Conservation (phyloP, 2,113 vertebrate species). For the Gambusia holbrooki region DNA sequence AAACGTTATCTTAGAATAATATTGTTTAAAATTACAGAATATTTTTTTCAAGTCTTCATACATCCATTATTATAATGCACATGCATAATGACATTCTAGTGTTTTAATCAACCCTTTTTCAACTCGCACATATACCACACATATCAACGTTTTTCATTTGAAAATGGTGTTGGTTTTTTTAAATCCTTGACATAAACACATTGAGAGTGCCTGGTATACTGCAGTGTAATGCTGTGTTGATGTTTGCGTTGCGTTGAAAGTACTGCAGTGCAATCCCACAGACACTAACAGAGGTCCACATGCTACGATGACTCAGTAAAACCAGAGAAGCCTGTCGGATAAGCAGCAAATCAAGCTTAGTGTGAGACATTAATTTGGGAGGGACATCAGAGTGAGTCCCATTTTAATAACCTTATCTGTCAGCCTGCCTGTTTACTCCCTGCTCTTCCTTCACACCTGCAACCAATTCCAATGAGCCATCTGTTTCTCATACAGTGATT, state of each 20-base stretch:
- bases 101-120: neutral
- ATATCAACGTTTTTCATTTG: neutral
- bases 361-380: neutral
- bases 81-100: neutral
- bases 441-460: no score
- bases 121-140: no score
- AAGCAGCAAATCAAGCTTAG: constrained; percentile 1
- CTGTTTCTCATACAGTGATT: no score
- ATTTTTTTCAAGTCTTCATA: neutral
- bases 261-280: neutral
- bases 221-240: neutral
- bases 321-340: neutral
- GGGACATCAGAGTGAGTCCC: neutral
- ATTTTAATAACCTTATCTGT: constrained; percentile 15
- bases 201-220: neutral
- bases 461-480: no score
- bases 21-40: neutral
- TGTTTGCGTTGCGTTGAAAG: neutral
- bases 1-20: neutral
- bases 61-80: no score
- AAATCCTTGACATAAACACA: neutral
- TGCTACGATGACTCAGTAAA: neutral
- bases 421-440: no score
- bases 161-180: neutral
- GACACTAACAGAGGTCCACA: constrained; percentile 5